Base-by-base conservation (phyloP, 2,888 invertebrate genomes). In the Dorcus parallelipipedus region DNA sequence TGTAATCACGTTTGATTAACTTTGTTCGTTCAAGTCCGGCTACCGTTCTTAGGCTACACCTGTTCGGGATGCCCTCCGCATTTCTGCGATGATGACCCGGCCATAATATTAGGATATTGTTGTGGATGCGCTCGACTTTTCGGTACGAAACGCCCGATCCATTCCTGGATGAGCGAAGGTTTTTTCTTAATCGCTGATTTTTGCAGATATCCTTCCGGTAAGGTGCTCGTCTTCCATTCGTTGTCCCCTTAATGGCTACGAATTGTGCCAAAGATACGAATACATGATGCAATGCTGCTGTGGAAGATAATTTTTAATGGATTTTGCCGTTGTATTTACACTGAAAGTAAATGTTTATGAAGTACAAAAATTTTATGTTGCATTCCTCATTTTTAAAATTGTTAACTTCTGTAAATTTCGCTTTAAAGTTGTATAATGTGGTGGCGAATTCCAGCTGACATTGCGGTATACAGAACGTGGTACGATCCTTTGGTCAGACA, bases 221-320 rank as follows among this genome's bases (percentile, higher is more conserved):
- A 60, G 74, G 4, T 86, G 86, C 65, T 80, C 83, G 0, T 77
- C 80, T 26, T 79, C 79, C 61, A 72, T 86, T 39, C 63, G 80
- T 51, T 86, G 86, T 64, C 86, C 86, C 0, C 71, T 83, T 20
- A 84, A 84, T 67, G 71, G 80, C 41, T 81, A 82, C 66, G 82
- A 82, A 0, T 75, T 86, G 0, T 86, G 86, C 58, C 80, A 83
- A 65, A 83, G 84, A 73, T 86, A 85, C 65, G 83, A 85, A 61
- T 86, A 85, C 61, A 86, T 86, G 86, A 81, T 86, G 80, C 71
- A 82, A 52, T 86, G 86, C 67, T 86, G 86, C 63, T 86, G 86
- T 68, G 82, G 20, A 10, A 38, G 20, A 10, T 45, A 45, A 45
- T 26, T 26, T 26, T 26, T 5, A 26, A 26, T 4, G 26, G 26